A percentile compares a stretch with the other conserved stretches of the same genome.
phyloP scores from a whole-genome alignment of 2,797 vertebrate genomes.

The Mormyrus hasselquistii region DNA sequence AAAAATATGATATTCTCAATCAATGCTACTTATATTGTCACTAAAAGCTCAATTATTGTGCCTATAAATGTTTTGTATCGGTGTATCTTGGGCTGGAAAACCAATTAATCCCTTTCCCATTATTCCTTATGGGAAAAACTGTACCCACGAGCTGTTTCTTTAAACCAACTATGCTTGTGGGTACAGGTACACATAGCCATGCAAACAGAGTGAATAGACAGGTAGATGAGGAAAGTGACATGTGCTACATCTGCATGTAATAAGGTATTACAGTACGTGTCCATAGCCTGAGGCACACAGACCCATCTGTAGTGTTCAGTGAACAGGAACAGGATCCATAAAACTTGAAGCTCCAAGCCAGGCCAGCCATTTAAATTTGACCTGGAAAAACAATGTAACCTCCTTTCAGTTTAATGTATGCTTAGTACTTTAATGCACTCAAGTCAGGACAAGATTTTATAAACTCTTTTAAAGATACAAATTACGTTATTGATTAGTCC shows the following conservation, averaged over 20 bases:
- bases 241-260: neutral
- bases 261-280: neutral
- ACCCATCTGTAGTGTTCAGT: neutral
- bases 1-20: too few relatives aligned
- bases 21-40: too few relatives aligned
- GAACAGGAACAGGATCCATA: neutral
- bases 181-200: too few relatives aligned
- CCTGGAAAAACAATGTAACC: neutral
- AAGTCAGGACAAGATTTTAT: neutral
- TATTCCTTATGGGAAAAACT: too few relatives aligned
- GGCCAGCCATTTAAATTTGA: neutral
- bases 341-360: neutral
- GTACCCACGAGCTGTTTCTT: too few relatives aligned
- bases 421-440: neutral
- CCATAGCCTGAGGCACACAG: neutral
- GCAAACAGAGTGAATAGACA: neutral
- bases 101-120: too few relatives aligned
- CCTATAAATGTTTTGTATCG: too few relatives aligned
- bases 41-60: too few relatives aligned
- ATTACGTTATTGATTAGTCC: neutral
- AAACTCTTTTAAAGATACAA: neutral
- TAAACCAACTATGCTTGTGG: too few relatives aligned
- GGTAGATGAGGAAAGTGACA: neutral
- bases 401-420: neutral
- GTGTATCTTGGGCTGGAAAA: too few relatives aligned